Evolutionary conservation across 1,140 invertebrate species (phyloP).

Genomic region (Cydia amplana): DNA sequence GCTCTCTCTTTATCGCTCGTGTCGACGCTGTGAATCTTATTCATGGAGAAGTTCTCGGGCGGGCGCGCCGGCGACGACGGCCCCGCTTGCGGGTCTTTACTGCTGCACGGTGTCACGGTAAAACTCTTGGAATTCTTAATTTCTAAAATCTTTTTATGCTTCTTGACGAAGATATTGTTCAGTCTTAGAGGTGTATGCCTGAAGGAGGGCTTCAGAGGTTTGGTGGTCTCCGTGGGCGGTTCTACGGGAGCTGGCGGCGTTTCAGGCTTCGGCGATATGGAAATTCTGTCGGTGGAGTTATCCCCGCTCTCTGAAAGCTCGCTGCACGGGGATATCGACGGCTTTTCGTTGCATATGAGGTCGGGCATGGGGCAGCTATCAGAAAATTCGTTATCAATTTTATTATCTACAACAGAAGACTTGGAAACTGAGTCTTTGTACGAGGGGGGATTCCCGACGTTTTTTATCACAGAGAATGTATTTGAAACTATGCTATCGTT

Average conservation of each 20-base stretch:
- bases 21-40: constrained; percentile 58
- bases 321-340: constrained; percentile 76
- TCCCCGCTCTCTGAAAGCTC: constrained; percentile 71
- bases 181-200: constrained; percentile 63
- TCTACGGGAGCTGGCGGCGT: constrained; percentile 38
- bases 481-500: constrained; percentile 56
- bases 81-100: constrained; percentile 37
- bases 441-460: constrained; percentile 62
- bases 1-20: constrained; percentile 52
- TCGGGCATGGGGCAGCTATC: constrained; percentile 73
- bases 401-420: constrained; percentile 53
- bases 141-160: constrained; percentile 72
- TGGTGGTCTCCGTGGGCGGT: constrained; percentile 37
- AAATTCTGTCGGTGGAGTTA: constrained; percentile 59
- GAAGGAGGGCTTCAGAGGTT: constrained; percentile 39
- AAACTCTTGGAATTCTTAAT: constrained; percentile 69
- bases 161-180: constrained; percentile 73
- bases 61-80: constrained; percentile 29
- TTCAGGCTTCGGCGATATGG: constrained; percentile 54
- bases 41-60: constrained; percentile 61
- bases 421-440: constrained; percentile 57
- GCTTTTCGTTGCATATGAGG: constrained; percentile 77
- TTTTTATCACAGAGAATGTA: constrained; percentile 75
- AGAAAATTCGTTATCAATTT: constrained; percentile 66
- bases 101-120: constrained; percentile 34